phyloP scores from a whole-genome alignment of 2,113 vertebrate species.

The Campylorhamphus procurvoides region DNA sequence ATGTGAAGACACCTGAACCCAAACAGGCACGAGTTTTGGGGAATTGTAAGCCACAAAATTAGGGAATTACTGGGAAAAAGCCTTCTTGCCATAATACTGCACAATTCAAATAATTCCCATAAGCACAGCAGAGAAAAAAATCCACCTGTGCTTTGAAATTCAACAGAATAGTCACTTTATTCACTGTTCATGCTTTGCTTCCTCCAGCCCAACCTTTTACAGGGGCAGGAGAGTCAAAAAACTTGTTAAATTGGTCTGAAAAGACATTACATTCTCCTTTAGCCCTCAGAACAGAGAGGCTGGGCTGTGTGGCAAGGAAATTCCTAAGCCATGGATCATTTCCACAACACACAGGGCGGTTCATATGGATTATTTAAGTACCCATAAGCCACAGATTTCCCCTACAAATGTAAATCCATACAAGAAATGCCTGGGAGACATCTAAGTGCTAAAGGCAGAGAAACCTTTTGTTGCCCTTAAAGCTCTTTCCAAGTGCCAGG shows the following conservation, averaged over 20 bases:
- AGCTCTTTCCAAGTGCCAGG: background rate
- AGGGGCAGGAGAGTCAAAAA: background rate
- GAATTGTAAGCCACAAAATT: background rate
- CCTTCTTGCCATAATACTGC: background rate
- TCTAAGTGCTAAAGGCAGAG: background rate
- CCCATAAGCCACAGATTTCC: background rate
- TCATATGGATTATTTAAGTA: conserved; percentile 33
- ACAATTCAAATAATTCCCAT: background rate
- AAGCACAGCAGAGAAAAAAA: background rate
- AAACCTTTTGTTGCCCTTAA: background rate
- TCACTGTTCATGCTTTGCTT: background rate
- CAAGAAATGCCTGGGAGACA: background rate
- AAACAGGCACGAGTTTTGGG: background rate
- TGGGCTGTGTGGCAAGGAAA: conserved; percentile 7
- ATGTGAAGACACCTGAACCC: background rate
- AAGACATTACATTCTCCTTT: background rate
- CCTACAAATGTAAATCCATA: background rate
- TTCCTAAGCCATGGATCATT: conserved; percentile 35
- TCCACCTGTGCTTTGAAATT: background rate
- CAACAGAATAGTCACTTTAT: background rate
- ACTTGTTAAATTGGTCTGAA: background rate
- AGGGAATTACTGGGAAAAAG: background rate
- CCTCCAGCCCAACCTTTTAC: background rate
- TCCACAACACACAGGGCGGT: conserved; percentile 1
- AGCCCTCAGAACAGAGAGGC: background rate